phyloP scores from a whole-genome alignment of 2,113 vertebrate genomes.

The Eptesicus fuscus region DNA sequence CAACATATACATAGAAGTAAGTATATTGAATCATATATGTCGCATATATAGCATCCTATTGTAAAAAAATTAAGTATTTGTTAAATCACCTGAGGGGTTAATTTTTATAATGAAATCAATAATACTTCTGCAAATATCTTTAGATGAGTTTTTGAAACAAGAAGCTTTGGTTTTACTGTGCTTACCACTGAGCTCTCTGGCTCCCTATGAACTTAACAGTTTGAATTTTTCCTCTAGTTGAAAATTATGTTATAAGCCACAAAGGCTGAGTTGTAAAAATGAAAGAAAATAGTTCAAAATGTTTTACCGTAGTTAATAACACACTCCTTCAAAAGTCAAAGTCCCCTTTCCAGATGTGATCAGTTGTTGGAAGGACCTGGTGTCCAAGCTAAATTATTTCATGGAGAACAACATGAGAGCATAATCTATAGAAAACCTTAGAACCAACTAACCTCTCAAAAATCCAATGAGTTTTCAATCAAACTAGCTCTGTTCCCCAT shows the following conservation, averaged over 20 bases:
- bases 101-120: slow-evolving; percentile 22
- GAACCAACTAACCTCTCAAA: not conserved
- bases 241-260: not conserved
- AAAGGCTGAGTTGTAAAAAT: not conserved
- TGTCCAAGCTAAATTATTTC: not conserved
- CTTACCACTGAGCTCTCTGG: not conserved
- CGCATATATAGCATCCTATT: not conserved
- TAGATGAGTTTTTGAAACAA: slow-evolving; percentile 21
- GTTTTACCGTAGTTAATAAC: not conserved
- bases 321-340: not conserved
- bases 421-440: slow-evolving; percentile 16
- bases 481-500: not conserved
- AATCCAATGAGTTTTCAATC: slow-evolving; percentile 11
- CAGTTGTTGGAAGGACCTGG: not conserved
- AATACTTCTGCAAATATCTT: not conserved
- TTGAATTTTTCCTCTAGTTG: not conserved
- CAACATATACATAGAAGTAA: not conserved
- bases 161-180: not conserved
- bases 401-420: not conserved
- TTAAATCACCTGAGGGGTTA: not conserved
- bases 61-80: not conserved
- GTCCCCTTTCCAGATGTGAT: not conserved
- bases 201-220: not conserved
- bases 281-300: not conserved
- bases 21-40: not conserved